Percentiles rank a stretch among this genome's conserved stretches.
Conservation (phyloP, 2,113 vertebrate species). For the Setophaga kirtlandii region DNA sequence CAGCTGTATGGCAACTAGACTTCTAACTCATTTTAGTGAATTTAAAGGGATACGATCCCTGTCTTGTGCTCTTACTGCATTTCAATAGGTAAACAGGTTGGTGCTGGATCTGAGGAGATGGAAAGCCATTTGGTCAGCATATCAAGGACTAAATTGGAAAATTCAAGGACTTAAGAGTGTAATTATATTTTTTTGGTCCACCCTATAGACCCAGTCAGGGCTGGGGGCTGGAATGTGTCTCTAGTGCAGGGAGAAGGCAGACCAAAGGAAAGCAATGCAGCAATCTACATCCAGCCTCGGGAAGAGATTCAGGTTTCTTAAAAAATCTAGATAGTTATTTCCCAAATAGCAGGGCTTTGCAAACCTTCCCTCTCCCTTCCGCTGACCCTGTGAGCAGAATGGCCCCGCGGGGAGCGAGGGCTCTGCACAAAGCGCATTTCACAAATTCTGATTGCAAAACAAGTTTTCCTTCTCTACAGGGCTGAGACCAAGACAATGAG, state of each 20-base stretch:
- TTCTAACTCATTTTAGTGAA: not conserved
- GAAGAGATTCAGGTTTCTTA: not conserved
- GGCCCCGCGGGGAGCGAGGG: fast-evolving
- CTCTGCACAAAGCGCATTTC: not conserved
- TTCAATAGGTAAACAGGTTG: not conserved
- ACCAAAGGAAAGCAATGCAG: fast-evolving
- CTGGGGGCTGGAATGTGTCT: not conserved
- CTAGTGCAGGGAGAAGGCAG: not conserved
- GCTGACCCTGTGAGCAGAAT: fast-evolving
- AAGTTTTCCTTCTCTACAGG: not conserved
- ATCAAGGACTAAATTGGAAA: not conserved
- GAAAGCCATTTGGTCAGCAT: not conserved
- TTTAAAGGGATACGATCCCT: not conserved
- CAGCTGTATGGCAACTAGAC: not conserved
- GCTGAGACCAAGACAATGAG: not conserved
- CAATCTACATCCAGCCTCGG: fast-evolving
- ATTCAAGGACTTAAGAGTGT: not conserved
- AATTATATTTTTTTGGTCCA: not conserved
- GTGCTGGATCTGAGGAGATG: not conserved
- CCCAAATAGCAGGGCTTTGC: not conserved
- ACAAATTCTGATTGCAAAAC: not conserved
- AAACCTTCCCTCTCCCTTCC: not conserved
- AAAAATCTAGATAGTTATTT: not conserved
- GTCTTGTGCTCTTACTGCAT: not conserved
- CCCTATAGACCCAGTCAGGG: not conserved